Percentiles rank a stretch among this genome's conserved stretches.
Conservation (phyloP, 2,113 vertebrate species). For the Paracanthobrama guichenoti region DNA sequence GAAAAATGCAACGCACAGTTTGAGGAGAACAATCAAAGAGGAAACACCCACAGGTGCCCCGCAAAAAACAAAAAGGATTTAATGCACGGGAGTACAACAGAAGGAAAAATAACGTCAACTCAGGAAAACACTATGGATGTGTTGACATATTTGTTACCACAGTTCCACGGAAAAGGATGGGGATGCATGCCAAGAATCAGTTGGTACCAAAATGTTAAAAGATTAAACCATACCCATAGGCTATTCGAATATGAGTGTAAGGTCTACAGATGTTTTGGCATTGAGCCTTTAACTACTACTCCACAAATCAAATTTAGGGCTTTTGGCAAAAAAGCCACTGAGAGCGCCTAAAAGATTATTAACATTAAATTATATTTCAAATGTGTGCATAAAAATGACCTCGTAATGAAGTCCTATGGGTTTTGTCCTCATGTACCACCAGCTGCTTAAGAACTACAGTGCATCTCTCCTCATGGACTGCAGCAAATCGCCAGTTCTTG, state of each 20-base stretch:
- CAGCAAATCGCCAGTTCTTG: no score
- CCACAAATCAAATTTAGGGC: background rate
- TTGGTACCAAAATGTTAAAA: background rate
- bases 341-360: background rate
- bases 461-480: no score
- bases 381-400: background rate
- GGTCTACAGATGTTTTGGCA: background rate
- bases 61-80: slow-evolving; percentile 39
- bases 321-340: background rate
- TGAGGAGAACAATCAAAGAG: slow-evolving; percentile 49
- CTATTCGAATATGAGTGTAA: background rate
- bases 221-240: background rate
- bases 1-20: slow-evolving; percentile 51
- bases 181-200: background rate
- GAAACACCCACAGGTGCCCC: slow-evolving; percentile 52
- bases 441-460: no score
- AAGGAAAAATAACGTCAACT: slow-evolving; percentile 38
- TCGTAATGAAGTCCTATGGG: background rate
- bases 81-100: slow-evolving; percentile 37
- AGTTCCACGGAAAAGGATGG: background rate
- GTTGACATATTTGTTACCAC: slow-evolving; percentile 25
- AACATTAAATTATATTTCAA: background rate
- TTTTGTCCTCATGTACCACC: no score
- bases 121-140: slow-evolving; percentile 43
- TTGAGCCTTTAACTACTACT: background rate